Base-by-base conservation (phyloP, 1,140 invertebrate species). In the Pinna nobilis region DNA sequence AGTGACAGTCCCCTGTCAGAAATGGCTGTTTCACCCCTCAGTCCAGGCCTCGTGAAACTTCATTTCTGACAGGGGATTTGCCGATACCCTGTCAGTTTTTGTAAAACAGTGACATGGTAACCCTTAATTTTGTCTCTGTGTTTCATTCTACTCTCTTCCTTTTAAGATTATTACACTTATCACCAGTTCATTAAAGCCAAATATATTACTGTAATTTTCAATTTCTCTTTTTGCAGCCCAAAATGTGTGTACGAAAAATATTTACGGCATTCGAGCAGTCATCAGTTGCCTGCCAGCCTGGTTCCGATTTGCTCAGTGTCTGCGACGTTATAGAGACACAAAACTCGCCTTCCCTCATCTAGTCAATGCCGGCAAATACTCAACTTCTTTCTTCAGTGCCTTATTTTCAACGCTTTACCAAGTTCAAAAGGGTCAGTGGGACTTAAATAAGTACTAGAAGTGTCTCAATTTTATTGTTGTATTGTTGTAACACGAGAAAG, bases 321-420 rank as follows among this genome's bases (percentile, higher is more conserved):
- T 99, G 9, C 91, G 98, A 1, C 94, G 98, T 79, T 99, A 99
- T 88, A 82, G 90, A 13, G 92, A 92, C 77, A 92, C 91, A 15
- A 89, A 89, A 74, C 81, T 98, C 84, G 94, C 94, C 1, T 98
- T 98, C 90, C 98, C 97, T 0, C 98, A 99, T 97, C 82, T 93
- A 39, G 95, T 95, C 0, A 99, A 99, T 90, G 98, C 98, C 23
- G 97, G 95, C 55, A 99, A 99, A 91, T 99, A 99, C 89, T 95
- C 97, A 0, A 99, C 97, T 0, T 97, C 97, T 0, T 99, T 99
- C 90, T 93, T 99, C 68, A 97, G 98, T 4, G 95, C 98, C 4
- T 91, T 96, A 25, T 96, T 97, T 86, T 92, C 94, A 5, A 94
- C 95, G 0, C 87, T 99, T 5, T 92, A 93, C 82, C 91, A 89